Base-by-base conservation (phyloP, 2,888 invertebrate genomes). In the Gymnocheta viridis region DNA sequence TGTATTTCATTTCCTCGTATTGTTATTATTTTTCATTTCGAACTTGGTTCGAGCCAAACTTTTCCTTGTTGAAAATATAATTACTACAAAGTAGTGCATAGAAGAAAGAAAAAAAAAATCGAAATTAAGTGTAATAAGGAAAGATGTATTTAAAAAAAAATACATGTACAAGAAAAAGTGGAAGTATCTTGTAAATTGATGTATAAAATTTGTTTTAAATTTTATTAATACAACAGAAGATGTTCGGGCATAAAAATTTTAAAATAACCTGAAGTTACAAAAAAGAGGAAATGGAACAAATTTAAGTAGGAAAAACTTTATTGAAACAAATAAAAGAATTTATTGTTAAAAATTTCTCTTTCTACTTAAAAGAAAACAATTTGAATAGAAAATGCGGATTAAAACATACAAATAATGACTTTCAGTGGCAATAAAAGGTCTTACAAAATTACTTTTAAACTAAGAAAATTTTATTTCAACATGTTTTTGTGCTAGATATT, bases 61-160 rank as follows among this genome's bases (percentile, higher is more conserved):
- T 81, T 81, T 74, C 60, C 81, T 74, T 81, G 74, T 81, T 81
- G 49, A 54, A 81, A 81, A 81, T 81, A 74, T 81, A 81, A 81
- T 81, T 81, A 81, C 74, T 67, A 19, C 44, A 62, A 60, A 62
- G 41, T 62, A 81, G 47, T 19, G 60, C 58, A 60, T n/a, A 38
- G 27, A 27, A 56, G 44, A 22, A 56, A 54, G 19, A 32, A 44
- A 4, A 72, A 72, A 32, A 29, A 60, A 41, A 51, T 44, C 29
- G 41, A 69, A 74, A 62, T 67, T 74, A 74, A 67, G 56, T 73
- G 38, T 60, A 67, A 73, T 60, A 73, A 54, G 67, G 35, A 74
- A 67, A 74, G 51, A 74, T 62, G 60, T 49, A 51, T 66, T 74
- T 64, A 60, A 69, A 69, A 74, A 22, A 44, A 64, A 32, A n/a